These are phyloP conservation scores for Drosophila chauvacae DNA, from an alignment of 1,140 invertebrate species.

Conservation along the genomic window DNA sequence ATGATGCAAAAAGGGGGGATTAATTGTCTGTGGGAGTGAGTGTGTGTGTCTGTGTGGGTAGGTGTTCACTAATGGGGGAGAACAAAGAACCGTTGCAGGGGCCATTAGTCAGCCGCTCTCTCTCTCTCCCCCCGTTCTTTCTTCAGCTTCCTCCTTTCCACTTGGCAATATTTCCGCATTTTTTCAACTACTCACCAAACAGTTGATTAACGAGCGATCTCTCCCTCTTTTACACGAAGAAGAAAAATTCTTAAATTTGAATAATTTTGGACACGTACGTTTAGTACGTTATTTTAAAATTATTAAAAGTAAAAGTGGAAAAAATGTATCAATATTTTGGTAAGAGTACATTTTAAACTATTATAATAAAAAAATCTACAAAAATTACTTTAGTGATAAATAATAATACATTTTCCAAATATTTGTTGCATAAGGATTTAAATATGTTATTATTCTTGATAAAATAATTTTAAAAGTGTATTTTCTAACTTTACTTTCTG, in stretches of 20 bases:
- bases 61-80: conserved; percentile 40
- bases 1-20: conserved; percentile 1
- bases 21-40: conserved; percentile 22
- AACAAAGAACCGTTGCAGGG: conserved; percentile 50
- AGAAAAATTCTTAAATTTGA: background rate
- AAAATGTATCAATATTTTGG: background rate
- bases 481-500: conserved; percentile 5
- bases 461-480: background rate
- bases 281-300: background rate
- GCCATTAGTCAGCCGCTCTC: conserved; percentile 43
- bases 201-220: conserved; percentile 41
- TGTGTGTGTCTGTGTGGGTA: conserved; percentile 12
- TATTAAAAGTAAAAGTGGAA: background rate
- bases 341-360: too few species aligned
- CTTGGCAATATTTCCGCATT: conserved; percentile 45
- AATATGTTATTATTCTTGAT: too few species aligned
- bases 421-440: too few species aligned
- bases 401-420: background rate
- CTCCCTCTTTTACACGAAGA: conserved; percentile 1
- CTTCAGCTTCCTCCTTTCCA: background rate
- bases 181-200: conserved; percentile 33
- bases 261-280: background rate
- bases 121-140: background rate
- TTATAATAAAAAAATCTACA: too few species aligned
- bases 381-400: background rate